Evolutionary conservation across 2,888 invertebrate species (phyloP).

Genomic region (Phasia obesa): DNA sequence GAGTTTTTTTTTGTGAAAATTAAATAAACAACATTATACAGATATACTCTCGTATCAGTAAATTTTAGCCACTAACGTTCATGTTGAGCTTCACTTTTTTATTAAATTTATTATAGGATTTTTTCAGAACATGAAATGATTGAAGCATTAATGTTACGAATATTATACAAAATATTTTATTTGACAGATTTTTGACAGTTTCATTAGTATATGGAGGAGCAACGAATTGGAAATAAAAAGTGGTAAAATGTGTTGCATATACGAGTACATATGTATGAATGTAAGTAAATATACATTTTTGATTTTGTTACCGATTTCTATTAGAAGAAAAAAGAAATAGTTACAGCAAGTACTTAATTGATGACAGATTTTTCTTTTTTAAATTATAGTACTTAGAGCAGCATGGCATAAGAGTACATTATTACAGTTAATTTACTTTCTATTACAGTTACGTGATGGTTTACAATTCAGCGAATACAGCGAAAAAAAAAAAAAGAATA

Average conservation of each 20-base stretch:
- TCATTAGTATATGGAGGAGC: constrained; percentile 26
- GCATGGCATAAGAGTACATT: no score
- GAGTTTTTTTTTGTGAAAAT: background rate
- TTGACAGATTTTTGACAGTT: constrained; percentile 58
- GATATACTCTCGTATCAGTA: background rate
- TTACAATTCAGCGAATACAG: no score
- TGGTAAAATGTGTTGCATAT: constrained; percentile 25
- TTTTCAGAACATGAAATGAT: constrained; percentile 23
- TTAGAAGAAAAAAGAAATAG: background rate
- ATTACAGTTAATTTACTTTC: no score
- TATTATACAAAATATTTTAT: constrained; percentile 45
- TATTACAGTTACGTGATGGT: no score
- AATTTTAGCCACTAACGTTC: constrained; percentile 1
- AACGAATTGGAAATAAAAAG: background rate
- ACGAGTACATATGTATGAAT: no score
- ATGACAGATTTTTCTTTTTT: background rate
- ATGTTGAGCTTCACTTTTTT: background rate
- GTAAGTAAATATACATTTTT: background rate
- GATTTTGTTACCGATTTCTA: background rate
- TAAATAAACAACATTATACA: constrained; percentile 4
- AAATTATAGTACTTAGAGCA: no score
- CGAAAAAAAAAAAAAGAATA: no score
- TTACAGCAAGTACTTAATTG: background rate
- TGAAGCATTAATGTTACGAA: constrained; percentile 46
- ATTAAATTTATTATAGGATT: background rate